Evolutionary conservation across 2,888 invertebrate species (phyloP).

Genomic region (Hylaea fasciaria): DNA sequence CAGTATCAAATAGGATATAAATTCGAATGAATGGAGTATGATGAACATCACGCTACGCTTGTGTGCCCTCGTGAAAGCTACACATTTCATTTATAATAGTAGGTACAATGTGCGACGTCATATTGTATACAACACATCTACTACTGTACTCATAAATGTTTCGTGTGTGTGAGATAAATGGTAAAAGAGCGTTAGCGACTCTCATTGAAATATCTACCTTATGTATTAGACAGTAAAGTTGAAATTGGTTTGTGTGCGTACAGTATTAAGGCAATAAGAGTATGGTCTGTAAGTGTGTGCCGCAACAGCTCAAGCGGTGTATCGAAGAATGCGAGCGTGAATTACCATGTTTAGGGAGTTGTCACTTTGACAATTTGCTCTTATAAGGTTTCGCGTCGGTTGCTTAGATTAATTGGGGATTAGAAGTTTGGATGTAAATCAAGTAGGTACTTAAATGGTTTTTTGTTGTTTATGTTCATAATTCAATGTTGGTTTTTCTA

Average conservation of each 20-base stretch:
- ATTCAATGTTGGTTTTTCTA: background rate
- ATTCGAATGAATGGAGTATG: constrained; percentile 40
- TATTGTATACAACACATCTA: constrained; percentile 76
- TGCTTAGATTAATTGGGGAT: constrained; percentile 53
- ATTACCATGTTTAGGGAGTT: constrained; percentile 82
- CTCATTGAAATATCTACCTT: constrained; percentile 48
- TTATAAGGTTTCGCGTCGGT: constrained; percentile 63
- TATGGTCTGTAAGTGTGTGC: constrained; percentile 72
- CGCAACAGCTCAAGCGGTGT: constrained; percentile 72
- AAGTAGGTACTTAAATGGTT: background rate
- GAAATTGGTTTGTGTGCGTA: constrained; percentile 39
- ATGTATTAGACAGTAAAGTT: constrained; percentile 26
- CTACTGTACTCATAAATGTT: constrained; percentile 74
- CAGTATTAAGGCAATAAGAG: constrained; percentile 69
- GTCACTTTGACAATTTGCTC: constrained; percentile 80
- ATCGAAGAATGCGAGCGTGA: constrained; percentile 83
- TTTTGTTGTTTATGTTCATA: background rate
- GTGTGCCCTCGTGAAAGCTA: constrained; percentile 83
- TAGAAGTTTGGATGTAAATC: constrained; percentile 21
- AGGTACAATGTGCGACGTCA: constrained; percentile 80
- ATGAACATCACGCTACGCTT: constrained; percentile 66
- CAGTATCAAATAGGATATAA: constrained; percentile 5
- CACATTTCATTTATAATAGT: constrained; percentile 83
- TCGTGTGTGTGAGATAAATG: constrained; percentile 65
- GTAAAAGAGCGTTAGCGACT: constrained; percentile 49